Conservation (phyloP, 2,888 invertebrate species). For the Caenorhabditis doughertyi region DNA sequence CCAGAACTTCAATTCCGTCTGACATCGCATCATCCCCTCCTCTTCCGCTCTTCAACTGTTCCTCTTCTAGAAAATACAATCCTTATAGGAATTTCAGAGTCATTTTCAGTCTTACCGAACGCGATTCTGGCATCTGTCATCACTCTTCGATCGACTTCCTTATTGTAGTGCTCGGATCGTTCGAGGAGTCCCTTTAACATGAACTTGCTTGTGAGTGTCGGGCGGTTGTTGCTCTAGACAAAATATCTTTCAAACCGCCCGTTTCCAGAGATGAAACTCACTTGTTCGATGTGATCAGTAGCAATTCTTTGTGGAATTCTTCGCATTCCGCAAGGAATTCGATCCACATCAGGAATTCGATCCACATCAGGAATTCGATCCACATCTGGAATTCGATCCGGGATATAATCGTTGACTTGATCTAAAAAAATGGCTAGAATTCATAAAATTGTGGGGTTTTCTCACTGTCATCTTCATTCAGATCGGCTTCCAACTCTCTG, state of each 20-base stretch:
- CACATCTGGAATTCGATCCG: not conserved
- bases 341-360: not conserved
- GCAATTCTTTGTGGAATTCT: no score
- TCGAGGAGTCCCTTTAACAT: conserved; percentile 57
- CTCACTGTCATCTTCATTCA: conserved; percentile 4
- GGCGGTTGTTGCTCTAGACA: conserved; percentile 9
- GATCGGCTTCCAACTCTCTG: conserved; percentile 14
- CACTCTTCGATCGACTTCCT: conserved; percentile 41
- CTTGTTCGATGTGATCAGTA: not conserved
- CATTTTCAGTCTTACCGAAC: conserved; percentile 21
- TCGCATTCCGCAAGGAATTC: not conserved
- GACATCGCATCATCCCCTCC: not conserved
- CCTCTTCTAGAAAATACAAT: conserved; percentile 28
- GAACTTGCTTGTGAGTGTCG: conserved; percentile 39
- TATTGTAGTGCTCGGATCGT: conserved; percentile 47
- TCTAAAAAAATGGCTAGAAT: not conserved
- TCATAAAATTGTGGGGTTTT: not conserved
- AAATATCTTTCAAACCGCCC: no score
- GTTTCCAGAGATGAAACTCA: not conserved
- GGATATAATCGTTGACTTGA: not conserved
- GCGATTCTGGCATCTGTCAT: conserved; percentile 55
- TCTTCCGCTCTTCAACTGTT: conserved; percentile 28
- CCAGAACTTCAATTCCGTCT: conserved; percentile 14
- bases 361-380: not conserved
- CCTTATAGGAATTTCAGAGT: no score